phyloP scores from a whole-genome alignment of 2,797 vertebrate genomes.

The Melopsittacus undulatus region DNA sequence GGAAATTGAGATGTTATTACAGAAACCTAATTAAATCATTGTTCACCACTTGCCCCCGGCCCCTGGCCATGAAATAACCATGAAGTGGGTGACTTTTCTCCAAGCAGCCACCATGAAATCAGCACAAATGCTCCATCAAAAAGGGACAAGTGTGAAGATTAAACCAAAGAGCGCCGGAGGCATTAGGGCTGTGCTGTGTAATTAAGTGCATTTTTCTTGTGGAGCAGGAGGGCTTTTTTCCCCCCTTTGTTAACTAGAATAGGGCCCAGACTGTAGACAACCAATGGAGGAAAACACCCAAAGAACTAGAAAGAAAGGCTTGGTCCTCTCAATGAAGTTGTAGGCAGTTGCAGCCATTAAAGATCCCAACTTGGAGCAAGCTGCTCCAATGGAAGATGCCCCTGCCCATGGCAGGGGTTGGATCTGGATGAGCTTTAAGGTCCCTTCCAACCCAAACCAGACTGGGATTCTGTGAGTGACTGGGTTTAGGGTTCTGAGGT shows the following conservation, averaged over 20 bases:
- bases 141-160: slow-evolving; percentile 38
- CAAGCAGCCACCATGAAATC: slow-evolving; percentile 66
- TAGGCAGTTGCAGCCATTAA: background rate
- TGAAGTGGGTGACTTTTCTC: slow-evolving; percentile 50
- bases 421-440: background rate
- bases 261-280: background rate
- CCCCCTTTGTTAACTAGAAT: background rate
- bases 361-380: background rate
- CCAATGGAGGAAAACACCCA: background rate
- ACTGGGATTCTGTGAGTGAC: background rate
- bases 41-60: background rate
- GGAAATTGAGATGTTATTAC: slow-evolving; percentile 56
- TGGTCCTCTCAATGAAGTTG: background rate
- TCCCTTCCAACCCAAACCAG: background rate
- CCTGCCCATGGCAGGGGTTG: background rate
- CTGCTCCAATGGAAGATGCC: background rate
- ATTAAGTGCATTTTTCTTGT: slow-evolving; percentile 34
- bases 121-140: slow-evolving; percentile 52
- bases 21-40: slow-evolving; percentile 66
- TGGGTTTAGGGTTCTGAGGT: no score
- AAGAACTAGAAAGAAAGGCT: background rate
- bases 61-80: slow-evolving; percentile 9
- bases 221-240: background rate
- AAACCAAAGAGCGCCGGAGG: slow-evolving; percentile 20
- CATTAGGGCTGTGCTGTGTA: background rate